These are phyloP conservation scores for Psittacula cyanocephala DNA, from an alignment of 2,113 vertebrate species.

Conservation along the genomic window DNA sequence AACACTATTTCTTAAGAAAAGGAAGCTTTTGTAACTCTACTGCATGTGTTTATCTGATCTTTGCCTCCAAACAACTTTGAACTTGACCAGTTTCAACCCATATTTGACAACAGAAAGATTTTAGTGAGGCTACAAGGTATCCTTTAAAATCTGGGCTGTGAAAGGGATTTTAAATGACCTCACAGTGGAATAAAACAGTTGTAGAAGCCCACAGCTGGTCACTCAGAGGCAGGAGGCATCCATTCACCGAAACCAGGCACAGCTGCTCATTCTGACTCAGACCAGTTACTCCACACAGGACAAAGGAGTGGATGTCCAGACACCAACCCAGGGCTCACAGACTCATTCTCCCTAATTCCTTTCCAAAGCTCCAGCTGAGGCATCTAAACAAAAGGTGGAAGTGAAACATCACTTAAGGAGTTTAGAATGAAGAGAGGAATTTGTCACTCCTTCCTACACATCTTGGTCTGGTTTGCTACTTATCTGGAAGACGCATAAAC, in stretches of 20 bases:
- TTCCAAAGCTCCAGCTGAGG: not conserved
- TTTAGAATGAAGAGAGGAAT: not conserved
- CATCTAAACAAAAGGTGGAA: not conserved
- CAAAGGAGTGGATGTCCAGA: not conserved
- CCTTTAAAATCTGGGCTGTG: not conserved
- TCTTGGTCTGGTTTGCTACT: not conserved
- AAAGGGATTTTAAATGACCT: not conserved
- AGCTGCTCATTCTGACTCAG: not conserved
- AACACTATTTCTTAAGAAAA: not conserved
- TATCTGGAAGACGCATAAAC: not conserved
- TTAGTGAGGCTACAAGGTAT: not conserved
- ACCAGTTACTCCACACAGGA: not conserved
- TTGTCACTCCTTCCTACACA: not conserved
- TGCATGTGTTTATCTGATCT: not conserved
- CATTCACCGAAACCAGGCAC: fast-evolving
- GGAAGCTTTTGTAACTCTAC: not conserved
- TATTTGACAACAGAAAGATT: not conserved
- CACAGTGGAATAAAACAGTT: not conserved
- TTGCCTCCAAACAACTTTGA: not conserved
- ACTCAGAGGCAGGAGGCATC: not conserved
- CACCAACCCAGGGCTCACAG: not conserved
- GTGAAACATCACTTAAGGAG: not conserved
- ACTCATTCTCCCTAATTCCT: not conserved
- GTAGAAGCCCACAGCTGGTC: not conserved
- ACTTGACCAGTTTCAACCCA: not conserved